Percentiles rank a stretch among this genome's conserved stretches.
phyloP scores from a whole-genome alignment of 2,888 invertebrate species.

The Syritta pipiens region DNA sequence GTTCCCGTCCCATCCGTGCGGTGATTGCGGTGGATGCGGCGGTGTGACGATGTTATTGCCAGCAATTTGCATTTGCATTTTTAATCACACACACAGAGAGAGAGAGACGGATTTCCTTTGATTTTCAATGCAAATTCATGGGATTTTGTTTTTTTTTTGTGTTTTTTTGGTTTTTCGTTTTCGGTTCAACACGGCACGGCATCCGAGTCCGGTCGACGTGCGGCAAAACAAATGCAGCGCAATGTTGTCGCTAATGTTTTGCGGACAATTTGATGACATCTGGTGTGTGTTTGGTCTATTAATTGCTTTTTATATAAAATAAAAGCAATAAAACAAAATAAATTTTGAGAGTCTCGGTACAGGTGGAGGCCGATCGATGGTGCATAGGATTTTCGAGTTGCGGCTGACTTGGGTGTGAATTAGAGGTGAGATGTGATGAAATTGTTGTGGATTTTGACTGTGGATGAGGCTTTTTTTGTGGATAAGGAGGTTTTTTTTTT shows the following conservation, averaged over 20 bases:
- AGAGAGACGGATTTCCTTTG: conserved; percentile 50
- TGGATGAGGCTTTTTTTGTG: no score
- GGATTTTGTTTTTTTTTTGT: conserved; percentile 19
- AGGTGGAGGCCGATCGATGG: no score
- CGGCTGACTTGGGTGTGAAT: no score
- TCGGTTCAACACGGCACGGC: not conserved
- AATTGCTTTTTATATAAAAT: no score
- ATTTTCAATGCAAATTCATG: conserved; percentile 29
- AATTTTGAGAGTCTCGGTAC: no score
- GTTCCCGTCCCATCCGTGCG: not conserved
- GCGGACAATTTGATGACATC: conserved; percentile 66
- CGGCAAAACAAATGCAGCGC: not conserved
- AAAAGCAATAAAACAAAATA: no score
- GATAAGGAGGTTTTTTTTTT: no score
- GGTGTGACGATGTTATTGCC: not conserved
- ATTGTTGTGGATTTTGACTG: no score
- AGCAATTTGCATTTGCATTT: conserved; percentile 55
- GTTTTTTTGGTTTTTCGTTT: conserved; percentile 32
- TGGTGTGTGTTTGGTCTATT: conserved; percentile 45
- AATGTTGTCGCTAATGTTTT: conserved; percentile 52
- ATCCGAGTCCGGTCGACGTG: not conserved
- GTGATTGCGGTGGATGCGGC: not conserved
- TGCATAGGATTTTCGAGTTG: no score
- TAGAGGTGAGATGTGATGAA: no score
- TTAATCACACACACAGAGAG: conserved; percentile 39